Evolutionary conservation across 2,888 invertebrate genomes (phyloP), one percentile per base, ranked within the genome.

Genomic region (Diadegma fenestrale): DNA sequence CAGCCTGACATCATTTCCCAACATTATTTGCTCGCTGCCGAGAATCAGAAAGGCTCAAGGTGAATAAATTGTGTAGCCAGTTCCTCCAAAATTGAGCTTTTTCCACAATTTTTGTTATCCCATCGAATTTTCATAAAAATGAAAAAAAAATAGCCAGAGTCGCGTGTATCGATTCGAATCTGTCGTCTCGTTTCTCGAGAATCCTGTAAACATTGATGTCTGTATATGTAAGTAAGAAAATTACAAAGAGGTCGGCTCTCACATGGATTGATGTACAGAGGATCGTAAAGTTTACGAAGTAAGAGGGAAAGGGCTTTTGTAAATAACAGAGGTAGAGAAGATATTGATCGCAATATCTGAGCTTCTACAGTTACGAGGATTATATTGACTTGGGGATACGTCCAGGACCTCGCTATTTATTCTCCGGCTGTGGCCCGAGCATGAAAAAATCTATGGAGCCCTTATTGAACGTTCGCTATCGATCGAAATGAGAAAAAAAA

Each of bases 321-420:
- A 71, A 82, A 76, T 69, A 61, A 63, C 26, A 45, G 63, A 63
- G 71, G 48, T 22, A 37, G 33, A 69, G 45, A 58, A 43, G 43
- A 71, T 76, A 64, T 76, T 69, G 76, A 82, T 82, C 69, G 69
- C 76, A 71, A 61, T 82, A 69, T 69, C 76, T 64, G 76, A 76
- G 69, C 76, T 63, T 45, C 33, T 45, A 73, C 66, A 68, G 61
- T 61, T 58, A 51, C 17, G 58, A 69, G 51, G 37, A 64, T 63
- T 64, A 64, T 48, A 51, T 51, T 41, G 63, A 64, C 66, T 43
- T 48, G 17, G n/a, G 8, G 14, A 61, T 64, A 58, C 58, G 43
- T 43, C 63, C 80, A 58, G 68, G 48, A 68, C 12, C 17, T 45
- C 37, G 45, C 45, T 75, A 43, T 43, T 41, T 43, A 51, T 72